phyloP scores from a whole-genome alignment of 2,888 invertebrate genomes.

The Lathronympha strigana region DNA sequence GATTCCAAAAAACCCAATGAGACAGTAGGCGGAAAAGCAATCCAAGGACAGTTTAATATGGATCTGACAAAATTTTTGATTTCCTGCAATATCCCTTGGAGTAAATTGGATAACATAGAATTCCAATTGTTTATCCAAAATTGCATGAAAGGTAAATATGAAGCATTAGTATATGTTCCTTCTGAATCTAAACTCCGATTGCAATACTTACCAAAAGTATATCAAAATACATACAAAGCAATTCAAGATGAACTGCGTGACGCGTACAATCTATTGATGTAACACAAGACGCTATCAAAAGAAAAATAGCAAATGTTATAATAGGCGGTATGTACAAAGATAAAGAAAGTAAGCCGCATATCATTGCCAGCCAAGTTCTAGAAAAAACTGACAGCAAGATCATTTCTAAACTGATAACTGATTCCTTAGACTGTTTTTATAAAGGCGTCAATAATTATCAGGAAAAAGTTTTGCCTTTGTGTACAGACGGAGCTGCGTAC shows the following conservation, averaged over 20 bases:
- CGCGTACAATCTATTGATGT: slow-evolving; percentile 21
- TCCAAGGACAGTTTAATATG: slow-evolving; percentile 20
- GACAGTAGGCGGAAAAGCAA: slow-evolving; percentile 15
- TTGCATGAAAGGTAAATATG: slow-evolving; percentile 8
- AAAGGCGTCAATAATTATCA: slow-evolving; percentile 17
- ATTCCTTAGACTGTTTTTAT: slow-evolving; percentile 14
- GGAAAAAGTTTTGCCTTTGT: slow-evolving; percentile 6
- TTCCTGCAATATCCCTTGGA: slow-evolving; percentile 20
- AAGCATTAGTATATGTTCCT: not conserved
- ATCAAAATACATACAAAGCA: slow-evolving; percentile 17
- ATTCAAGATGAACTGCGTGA: slow-evolving; percentile 15
- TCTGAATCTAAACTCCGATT: slow-evolving; percentile 24
- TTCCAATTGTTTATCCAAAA: slow-evolving; percentile 20
- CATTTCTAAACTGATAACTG: slow-evolving; percentile 12
- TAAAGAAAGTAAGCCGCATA: slow-evolving; percentile 16
- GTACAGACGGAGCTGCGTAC: slow-evolving; percentile 9
- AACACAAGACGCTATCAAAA: slow-evolving; percentile 13
- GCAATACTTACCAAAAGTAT: slow-evolving; percentile 18
- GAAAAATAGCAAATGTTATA: slow-evolving; percentile 28
- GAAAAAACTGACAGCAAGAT: slow-evolving; percentile 15
- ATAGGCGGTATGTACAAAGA: slow-evolving; percentile 19
- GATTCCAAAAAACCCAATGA: slow-evolving; percentile 14
- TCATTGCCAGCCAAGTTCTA: slow-evolving; percentile 14
- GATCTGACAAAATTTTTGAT: slow-evolving; percentile 19
- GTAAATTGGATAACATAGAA: slow-evolving; percentile 19